Evolutionary conservation across 2,113 vertebrate species (phyloP).

Genomic region (Oreocharis arfaki): DNA sequence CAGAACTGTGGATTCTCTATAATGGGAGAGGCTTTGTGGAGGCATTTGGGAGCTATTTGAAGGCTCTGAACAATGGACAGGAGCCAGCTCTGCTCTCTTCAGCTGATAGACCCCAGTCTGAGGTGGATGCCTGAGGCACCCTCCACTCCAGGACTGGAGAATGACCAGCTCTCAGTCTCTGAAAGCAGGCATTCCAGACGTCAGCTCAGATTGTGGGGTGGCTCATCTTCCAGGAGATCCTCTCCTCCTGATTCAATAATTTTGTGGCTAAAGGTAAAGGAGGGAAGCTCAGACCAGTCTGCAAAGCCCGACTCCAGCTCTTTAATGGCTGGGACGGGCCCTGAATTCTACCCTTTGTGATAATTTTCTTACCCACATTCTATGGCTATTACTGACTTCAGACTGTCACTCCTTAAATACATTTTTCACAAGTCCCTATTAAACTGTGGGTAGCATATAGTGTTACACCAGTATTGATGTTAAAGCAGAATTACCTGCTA

Average conservation of each 20-base stretch:
- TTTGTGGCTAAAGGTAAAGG: neutral
- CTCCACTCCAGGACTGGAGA: neutral
- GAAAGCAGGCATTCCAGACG: neutral
- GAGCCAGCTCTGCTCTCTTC: neutral
- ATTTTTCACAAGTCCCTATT: constrained; percentile 7
- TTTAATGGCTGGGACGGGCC: neutral
- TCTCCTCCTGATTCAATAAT: no score
- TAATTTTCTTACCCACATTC: neutral
- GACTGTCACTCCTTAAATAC: neutral
- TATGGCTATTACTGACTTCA: neutral
- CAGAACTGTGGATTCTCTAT: neutral
- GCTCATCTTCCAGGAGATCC: neutral
- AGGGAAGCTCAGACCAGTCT: neutral
- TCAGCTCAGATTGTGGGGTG: neutral
- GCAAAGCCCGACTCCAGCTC: neutral
- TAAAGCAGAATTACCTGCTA: constrained; percentile 38
- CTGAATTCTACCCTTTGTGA: neutral
- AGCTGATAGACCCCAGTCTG: neutral
- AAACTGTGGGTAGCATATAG: neutral
- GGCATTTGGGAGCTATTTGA: neutral
- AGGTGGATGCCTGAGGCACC: neutral
- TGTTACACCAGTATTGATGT: neutral
- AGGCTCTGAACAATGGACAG: neutral
- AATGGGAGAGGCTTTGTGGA: neutral
- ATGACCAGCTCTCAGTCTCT: neutral